Base-by-base conservation (phyloP, 1,140 invertebrate species). In the Heterodera schachtii region DNA sequence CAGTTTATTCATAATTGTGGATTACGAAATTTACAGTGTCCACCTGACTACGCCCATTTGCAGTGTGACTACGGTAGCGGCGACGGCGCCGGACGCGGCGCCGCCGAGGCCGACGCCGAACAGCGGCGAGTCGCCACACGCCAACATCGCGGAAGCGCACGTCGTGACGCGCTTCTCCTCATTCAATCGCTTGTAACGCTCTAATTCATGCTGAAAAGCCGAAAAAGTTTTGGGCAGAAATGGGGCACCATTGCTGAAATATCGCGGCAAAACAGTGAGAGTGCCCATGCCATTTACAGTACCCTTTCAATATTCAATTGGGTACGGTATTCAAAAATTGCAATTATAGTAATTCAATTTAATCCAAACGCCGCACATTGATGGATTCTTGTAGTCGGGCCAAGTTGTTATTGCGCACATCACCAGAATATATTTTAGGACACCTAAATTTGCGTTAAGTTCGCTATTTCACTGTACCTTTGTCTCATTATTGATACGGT, bases 141-240 rank as follows among this genome's bases (percentile, higher is more conserved):
- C 88, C 7, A 88, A 71, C 82, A 86, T 82, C 44, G 87, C 87
- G 69, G 89, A 87, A 4, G 87, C 89, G 80, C 88, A 90, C 21
- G 88, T 89, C 11, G 88, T 90, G n/a, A 89, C 89, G 44, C 89
- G 71, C 69, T 89, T 89, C 43, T 89, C 86, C 74, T 90, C 84
- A 77, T 89, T 89, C 16, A 85, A 47, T 41, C 84, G 73, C 83
- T 90, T 87, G 81, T 90, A 89, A n/a, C 82, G 57, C 67, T 89
- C 88, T 9, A 90, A 69, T 87, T 89, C 88, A 31, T 85, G 85
- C 88, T 89, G 79, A 82, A 89, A 86, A 31, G 31, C 31, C 31
- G 31, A 31, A 31, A 31, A 52, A 11, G 52, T 52, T 52, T 8
- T 52, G 9, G 52, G 52, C 52, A 52, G 9, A 52, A 52, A 52